Conservation (phyloP, 2,113 vertebrate species). For the Sterna hirundo region DNA sequence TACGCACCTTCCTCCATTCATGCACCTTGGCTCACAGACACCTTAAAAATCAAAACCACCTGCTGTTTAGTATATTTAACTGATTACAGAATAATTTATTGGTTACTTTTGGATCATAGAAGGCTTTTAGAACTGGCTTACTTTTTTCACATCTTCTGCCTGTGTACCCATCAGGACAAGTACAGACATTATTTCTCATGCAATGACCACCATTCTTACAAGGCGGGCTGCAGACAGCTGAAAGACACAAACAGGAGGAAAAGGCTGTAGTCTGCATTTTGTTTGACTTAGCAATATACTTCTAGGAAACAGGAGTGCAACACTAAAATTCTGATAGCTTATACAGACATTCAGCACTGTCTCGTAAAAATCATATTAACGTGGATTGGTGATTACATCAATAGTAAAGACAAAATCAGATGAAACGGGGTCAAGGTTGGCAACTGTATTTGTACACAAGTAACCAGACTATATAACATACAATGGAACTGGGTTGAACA, state of each 20-base stretch:
- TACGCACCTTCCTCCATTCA: constrained; percentile 91
- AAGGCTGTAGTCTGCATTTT: not conserved
- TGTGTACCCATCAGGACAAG: constrained; percentile 84
- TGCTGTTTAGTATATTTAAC: not conserved
- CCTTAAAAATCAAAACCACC: constrained; percentile 70
- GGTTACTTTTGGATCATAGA: not conserved
- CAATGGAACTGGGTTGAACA: not conserved
- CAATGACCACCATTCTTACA: constrained; percentile 93
- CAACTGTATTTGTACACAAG: not conserved
- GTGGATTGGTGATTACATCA: not conserved
- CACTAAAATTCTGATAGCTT: not conserved
- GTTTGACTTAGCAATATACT: not conserved
- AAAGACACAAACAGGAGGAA: constrained; percentile 1
- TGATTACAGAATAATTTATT: not conserved
- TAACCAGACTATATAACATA: not conserved
- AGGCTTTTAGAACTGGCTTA: constrained; percentile 69
- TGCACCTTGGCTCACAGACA: constrained; percentile 88
- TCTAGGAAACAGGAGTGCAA: not conserved
- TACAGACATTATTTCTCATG: constrained; percentile 88
- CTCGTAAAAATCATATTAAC: not conserved
- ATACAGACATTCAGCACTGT: not conserved
- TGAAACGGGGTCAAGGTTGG: not conserved
- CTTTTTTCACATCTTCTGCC: constrained; percentile 90
- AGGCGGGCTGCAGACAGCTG: constrained; percentile 88
- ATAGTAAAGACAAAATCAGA: not conserved